Percentiles rank a stretch among this genome's conserved stretches.
Evolutionary conservation across 2,888 invertebrate genomes (phyloP).

Genomic region (Pollenia griseotomentosa): DNA sequence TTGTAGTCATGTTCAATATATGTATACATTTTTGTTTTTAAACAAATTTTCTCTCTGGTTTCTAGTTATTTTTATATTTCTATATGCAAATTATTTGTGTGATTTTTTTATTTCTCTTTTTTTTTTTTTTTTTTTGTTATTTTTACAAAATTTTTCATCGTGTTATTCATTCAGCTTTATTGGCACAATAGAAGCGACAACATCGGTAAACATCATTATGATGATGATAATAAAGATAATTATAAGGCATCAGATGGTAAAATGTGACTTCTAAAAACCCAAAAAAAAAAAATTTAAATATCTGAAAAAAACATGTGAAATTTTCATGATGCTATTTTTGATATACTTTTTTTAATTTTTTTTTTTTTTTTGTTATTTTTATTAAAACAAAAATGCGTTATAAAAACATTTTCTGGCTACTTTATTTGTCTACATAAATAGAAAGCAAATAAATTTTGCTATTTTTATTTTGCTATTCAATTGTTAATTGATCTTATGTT

Average conservation of each 20-base stretch:
- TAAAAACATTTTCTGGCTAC: not conserved
- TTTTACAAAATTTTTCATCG: slow-evolving; percentile 47
- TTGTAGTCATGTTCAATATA: slow-evolving; percentile 34
- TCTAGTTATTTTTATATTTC: slow-evolving; percentile 39
- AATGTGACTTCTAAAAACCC: not conserved
- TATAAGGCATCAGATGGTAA: slow-evolving; percentile 9
- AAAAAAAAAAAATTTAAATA: not conserved
- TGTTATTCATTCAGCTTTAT: slow-evolving; percentile 54
- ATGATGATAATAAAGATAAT: slow-evolving; percentile 6
- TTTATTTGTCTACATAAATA: not conserved
- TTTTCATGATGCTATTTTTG: slow-evolving; percentile 4
- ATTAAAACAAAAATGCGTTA: slow-evolving; percentile 22
- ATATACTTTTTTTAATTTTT: not conserved
- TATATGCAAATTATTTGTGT: slow-evolving; percentile 46
- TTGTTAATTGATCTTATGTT: slow-evolving; percentile 46
- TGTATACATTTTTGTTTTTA: not conserved
- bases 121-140: too few relatives aligned
- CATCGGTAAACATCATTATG: slow-evolving; percentile 3
- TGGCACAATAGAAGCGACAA: not conserved
- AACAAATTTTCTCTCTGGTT: slow-evolving; percentile 24
- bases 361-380: slow-evolving; percentile 28
- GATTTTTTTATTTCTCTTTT: slow-evolving; percentile 4
- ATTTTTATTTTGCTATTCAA: slow-evolving; percentile 1
- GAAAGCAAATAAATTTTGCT: not conserved
- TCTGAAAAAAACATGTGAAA: slow-evolving; percentile 14